These are phyloP conservation scores for Euphonia xanthogaster DNA, from an alignment of 2,797 vertebrate species.

Conservation along the genomic window DNA sequence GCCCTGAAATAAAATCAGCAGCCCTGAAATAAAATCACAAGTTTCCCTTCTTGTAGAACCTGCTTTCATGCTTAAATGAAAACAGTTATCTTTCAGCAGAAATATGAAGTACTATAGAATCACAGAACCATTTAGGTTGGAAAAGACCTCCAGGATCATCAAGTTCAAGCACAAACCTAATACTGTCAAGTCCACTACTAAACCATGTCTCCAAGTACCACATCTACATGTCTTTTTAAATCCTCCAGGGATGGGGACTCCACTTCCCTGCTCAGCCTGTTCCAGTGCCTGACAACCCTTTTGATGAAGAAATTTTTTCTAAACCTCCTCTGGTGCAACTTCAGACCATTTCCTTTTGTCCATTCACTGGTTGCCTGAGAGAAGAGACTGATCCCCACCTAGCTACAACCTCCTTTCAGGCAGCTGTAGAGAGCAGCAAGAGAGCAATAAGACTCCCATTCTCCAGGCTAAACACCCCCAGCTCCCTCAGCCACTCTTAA, in stretches of 20 bases:
- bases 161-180: not conserved
- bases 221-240: not conserved
- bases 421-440: not conserved
- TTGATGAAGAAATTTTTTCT: not conserved
- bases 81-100: not conserved
- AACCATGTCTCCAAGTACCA: not conserved
- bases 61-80: not conserved
- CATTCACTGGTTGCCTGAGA: not conserved
- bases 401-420: not conserved
- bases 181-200: not conserved
- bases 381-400: rapidly evolving
- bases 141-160: not conserved
- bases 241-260: not conserved
- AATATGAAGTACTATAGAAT: not conserved
- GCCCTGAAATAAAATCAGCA: not conserved
- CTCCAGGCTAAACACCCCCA: not conserved
- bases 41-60: not conserved
- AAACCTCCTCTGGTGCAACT: not conserved
- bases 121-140: not conserved
- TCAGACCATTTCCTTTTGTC: not conserved
- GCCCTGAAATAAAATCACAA: not conserved
- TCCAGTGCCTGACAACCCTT: not conserved
- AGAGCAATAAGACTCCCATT: not conserved
- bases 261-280: not conserved
- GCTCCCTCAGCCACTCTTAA: not conserved